phyloP scores from a whole-genome alignment of 2,888 invertebrate species.

The Artemia sinica region DNA sequence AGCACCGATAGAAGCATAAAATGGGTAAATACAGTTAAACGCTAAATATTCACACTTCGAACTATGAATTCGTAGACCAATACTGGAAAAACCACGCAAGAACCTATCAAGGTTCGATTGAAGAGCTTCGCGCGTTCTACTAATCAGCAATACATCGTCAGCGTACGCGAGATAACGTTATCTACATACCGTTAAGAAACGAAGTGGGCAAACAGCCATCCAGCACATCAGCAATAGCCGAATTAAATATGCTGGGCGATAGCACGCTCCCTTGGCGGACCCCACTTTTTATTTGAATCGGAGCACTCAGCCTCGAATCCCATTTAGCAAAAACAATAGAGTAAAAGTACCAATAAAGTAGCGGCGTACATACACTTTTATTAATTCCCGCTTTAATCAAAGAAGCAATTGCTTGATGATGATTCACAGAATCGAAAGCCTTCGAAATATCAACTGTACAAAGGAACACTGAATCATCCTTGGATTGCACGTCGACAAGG shows the following conservation, averaged over 20 bases:
- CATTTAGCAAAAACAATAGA: too few relatives aligned
- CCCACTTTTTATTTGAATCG: background rate
- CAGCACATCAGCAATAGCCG: background rate
- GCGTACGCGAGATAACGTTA: background rate
- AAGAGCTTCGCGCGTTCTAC: background rate
- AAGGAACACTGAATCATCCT: background rate
- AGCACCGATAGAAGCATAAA: background rate
- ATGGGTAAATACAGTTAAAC: background rate
- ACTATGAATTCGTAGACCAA: background rate
- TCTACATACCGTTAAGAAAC: background rate
- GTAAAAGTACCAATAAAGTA: background rate
- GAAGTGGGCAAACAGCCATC: background rate
- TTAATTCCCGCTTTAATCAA: background rate
- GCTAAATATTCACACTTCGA: background rate
- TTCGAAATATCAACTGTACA: slow-evolving; percentile 9
- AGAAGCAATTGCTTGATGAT: background rate
- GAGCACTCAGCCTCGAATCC: too few relatives aligned
- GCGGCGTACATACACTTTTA: background rate
- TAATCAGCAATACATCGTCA: background rate
- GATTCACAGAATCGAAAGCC: background rate
- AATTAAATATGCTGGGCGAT: background rate
- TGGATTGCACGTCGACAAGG: background rate
- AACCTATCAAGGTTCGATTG: background rate
- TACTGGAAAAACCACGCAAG: background rate
- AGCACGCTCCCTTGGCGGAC: background rate